Conservation (phyloP, 2,797 vertebrate species). For the Arremon aurantiirostris region DNA sequence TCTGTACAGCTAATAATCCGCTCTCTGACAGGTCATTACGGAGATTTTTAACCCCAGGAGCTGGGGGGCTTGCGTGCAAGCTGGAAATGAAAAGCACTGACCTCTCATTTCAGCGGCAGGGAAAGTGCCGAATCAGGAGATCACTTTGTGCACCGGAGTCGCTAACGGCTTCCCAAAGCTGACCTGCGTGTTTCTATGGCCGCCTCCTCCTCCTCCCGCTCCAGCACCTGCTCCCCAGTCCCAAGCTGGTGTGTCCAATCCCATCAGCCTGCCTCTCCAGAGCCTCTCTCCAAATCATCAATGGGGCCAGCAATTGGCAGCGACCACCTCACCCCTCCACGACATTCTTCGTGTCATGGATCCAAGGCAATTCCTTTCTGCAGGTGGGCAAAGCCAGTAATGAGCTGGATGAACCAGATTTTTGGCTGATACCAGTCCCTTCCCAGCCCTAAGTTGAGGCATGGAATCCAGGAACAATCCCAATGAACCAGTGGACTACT, state of each 20-base stretch:
- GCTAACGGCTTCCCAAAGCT: constrained; percentile 3
- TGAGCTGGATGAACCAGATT: not conserved
- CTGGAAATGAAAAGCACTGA: constrained; percentile 69
- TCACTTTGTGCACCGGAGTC: not conserved
- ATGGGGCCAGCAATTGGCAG: not conserved
- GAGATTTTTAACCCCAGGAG: constrained; percentile 71
- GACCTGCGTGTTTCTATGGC: not conserved
- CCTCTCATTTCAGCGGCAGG: constrained; percentile 55
- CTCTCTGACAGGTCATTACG: constrained; percentile 69
- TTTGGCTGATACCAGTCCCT: not conserved
- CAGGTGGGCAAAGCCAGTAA: not conserved
- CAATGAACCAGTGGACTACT: rapidly evolving
- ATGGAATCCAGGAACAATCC: not conserved
- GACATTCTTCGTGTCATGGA: rapidly evolving
- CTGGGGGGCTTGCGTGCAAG: constrained; percentile 28
- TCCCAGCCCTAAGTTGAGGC: not conserved
- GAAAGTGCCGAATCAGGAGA: constrained; percentile 63
- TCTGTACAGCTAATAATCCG: constrained; percentile 68
- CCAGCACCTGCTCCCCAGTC: not conserved
- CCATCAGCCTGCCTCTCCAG: not conserved
- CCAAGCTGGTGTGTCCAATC: not conserved
- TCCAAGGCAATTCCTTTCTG: not conserved
- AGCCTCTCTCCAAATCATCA: not conserved
- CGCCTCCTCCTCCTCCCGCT: not conserved
- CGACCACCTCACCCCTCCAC: not conserved